Base-by-base conservation (phyloP, 2,888 invertebrate genomes). In the Agrochola macilenta region DNA sequence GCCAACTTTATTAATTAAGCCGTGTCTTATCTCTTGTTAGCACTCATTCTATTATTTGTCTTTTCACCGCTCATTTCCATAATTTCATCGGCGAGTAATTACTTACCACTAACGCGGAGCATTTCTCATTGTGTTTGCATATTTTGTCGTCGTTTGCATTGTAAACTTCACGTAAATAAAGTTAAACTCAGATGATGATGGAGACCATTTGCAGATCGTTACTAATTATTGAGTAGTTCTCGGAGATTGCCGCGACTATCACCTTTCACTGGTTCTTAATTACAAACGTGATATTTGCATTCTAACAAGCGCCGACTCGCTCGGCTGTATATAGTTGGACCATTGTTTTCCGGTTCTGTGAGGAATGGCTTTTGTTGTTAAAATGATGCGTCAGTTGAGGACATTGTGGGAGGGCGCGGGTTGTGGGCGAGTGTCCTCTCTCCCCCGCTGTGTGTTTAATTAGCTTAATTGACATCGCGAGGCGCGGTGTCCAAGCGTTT, bases 31-130 rank as follows among this genome's bases (percentile, higher is more conserved):
- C 96, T 96, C 96, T 96, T 96, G 96, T 96, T 96, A 96, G 96
- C 96, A 96, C 96, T 96, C 96, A 95, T 96, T 96, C 96, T 96
- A 95, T 96, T 96, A 96, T 96, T 96, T 96, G 96, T 96, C 96
- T 96, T 96, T 95, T 96, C 95, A 95, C 95, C 95, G 96, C 95
- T 96, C 95, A 96, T 96, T 96, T 96, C 95, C 96, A 96, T 96
- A 96, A 96, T 96, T 95, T 96, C 96, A 96, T 96, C 94, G 94
- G 93, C 93, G 94, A 93, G 93, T 95, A 95, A 96, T 96, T 95
- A 95, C 95, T 95, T 94, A 94, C 94, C 93, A 95, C 95, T 95
- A 94, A 94, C 94, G 93, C 93, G 92, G 90, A 93, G 92, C 93
- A 92, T 94, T 94, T 92, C 94, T 93, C 93, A 93, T 95, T 94